phyloP scores from a whole-genome alignment of 2,888 invertebrate species.

The Arctia plantaginis region DNA sequence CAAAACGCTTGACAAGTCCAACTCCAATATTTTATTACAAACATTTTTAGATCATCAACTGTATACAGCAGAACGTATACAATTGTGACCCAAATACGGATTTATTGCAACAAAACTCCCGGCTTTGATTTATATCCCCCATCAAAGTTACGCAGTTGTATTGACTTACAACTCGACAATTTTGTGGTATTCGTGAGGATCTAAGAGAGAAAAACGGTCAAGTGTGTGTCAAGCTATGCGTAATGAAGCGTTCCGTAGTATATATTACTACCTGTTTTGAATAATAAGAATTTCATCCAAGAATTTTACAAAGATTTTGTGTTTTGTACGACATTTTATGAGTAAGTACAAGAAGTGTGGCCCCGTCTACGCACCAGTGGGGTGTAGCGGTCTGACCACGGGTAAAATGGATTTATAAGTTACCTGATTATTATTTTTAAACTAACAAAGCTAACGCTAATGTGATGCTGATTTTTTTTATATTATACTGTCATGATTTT shows the following conservation, averaged over 20 bases:
- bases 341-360: no score
- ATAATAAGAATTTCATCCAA: not conserved
- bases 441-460: no score
- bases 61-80: constrained; percentile 47
- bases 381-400: no score
- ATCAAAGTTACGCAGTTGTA: constrained; percentile 32
- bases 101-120: constrained; percentile 46
- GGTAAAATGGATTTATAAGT: no score
- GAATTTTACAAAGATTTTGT: not conserved
- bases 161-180: constrained; percentile 49
- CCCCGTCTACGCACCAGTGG: no score
- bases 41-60: constrained; percentile 49
- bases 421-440: no score
- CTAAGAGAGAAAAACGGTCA: constrained; percentile 14
- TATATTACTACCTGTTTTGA: not conserved
- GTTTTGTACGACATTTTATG: not conserved
- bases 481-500: not conserved
- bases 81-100: constrained; percentile 54
- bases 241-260: not conserved
- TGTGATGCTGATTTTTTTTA: no score
- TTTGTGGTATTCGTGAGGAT: constrained; percentile 47
- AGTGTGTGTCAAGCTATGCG: not conserved
- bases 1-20: constrained; percentile 30
- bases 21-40: constrained; percentile 43
- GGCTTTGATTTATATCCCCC: constrained; percentile 50